Conservation (phyloP, 2,888 invertebrate genomes). For the Cheilosia vulpina region DNA sequence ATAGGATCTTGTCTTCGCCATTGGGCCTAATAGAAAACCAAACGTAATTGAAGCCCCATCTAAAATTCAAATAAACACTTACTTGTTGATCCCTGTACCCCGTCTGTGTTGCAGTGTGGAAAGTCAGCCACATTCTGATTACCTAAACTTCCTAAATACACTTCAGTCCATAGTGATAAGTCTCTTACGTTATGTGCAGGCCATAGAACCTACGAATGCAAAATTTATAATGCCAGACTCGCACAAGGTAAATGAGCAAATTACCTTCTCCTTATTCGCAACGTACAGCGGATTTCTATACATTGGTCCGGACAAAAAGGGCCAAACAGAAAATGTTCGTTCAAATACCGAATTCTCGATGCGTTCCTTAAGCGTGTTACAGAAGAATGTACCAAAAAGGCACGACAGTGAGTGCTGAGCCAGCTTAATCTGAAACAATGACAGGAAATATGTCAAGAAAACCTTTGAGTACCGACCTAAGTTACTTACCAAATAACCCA, state of each 20-base stretch:
- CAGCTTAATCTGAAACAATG: conserved; percentile 91
- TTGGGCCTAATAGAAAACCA: conserved; percentile 83
- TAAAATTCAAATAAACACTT: conserved; percentile 39
- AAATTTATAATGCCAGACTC: background rate
- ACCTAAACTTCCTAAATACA: conserved; percentile 88
- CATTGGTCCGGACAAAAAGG: conserved; percentile 90
- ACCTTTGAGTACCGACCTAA: background rate
- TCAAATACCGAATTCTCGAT: conserved; percentile 86
- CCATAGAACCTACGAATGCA: conserved; percentile 89
- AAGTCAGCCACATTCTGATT: conserved; percentile 83
- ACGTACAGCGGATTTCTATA: conserved; percentile 95
- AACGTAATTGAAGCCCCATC: background rate
- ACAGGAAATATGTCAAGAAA: background rate
- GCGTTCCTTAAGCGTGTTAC: conserved; percentile 92
- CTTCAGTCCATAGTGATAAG: conserved; percentile 92
- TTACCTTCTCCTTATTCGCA: conserved; percentile 83
- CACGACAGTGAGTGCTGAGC: conserved; percentile 98
- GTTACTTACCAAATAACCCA: conserved; percentile 91
- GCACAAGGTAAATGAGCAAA: background rate
- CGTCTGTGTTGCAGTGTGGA: conserved; percentile 80
- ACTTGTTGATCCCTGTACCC: conserved; percentile 79
- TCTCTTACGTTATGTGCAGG: conserved; percentile 93
- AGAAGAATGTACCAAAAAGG: conserved; percentile 98
- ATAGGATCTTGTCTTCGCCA: conserved; percentile 94
- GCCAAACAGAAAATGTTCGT: conserved; percentile 94